phyloP scores from a whole-genome alignment of 1,140 invertebrate species.

The Halyomorpha halys region DNA sequence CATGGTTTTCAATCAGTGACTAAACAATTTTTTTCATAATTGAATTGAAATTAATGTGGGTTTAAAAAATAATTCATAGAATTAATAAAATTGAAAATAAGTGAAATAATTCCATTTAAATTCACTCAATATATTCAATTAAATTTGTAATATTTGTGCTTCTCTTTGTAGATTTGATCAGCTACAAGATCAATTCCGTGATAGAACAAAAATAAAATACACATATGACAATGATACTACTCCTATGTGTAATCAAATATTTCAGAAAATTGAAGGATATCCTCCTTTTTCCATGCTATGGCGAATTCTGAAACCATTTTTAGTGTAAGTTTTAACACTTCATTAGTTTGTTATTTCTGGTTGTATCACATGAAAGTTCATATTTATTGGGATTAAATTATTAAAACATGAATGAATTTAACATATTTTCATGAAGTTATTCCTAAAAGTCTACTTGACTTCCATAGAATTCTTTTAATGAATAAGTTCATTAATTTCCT shows the following conservation, averaged over 20 bases:
- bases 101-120: too few relatives aligned
- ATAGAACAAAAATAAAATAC: slow-evolving; percentile 23
- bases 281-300: slow-evolving; percentile 26
- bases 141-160: too few relatives aligned
- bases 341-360: background rate
- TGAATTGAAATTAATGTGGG: too few relatives aligned
- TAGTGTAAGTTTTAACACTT: slow-evolving; percentile 26
- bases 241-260: slow-evolving; percentile 26
- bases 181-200: slow-evolving; percentile 21
- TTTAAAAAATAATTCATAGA: too few relatives aligned
- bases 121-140: too few relatives aligned
- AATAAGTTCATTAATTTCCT: too few relatives aligned
- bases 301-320: slow-evolving; percentile 28
- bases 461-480: background rate
- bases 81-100: too few relatives aligned
- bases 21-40: too few relatives aligned
- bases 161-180: slow-evolving; percentile 21
- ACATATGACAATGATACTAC: slow-evolving; percentile 29
- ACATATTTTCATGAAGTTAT: background rate
- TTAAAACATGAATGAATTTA: background rate
- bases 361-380: too few relatives aligned
- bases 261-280: slow-evolving; percentile 25
- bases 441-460: background rate
- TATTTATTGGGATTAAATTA: too few relatives aligned
- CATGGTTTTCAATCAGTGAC: too few relatives aligned